Base-by-base conservation (phyloP, 1,140 invertebrate species). In the Drosophila ogumai region DNA sequence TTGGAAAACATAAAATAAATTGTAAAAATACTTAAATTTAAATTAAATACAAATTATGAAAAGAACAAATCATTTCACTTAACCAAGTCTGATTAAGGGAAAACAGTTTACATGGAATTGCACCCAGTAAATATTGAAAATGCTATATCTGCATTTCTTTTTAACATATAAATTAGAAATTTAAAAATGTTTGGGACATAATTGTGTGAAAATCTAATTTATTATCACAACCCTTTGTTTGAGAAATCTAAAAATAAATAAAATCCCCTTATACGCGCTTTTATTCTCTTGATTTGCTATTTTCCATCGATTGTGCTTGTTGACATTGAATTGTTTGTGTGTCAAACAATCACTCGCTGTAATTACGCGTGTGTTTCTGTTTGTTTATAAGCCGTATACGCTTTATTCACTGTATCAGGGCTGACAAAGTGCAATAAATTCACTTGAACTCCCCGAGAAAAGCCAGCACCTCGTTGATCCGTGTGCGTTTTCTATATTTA, bases 381-480 rank as follows among this genome's bases (percentile, higher is more conserved):
- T 44, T 74, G 66, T 50, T 50, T 49, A 38, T 66, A 41, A 55
- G 52, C 34, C 12, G 32, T 55, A 22, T 38, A 38, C 34, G 52
- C 32, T 68, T 67, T 46, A 68, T 55, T 19, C 67, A 60, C 54
- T 60, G 40, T 47, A 40, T 74, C 57, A 74, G 69, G 49, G 71
- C 71, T 74, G 46, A 19, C 71, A 74, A 74, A 74, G 71, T 74
- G 71, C 71, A 74, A 74, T 74, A 74, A 74, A 74, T 74, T 63
- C 71, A 75, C 72, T 75, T 75, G 71, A 75, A 81, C 75, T 66
- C 50, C n/a, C 50, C 52, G 68, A 57, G 68, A 72, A 71, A 72
- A 72, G 68, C 50, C 68, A 72, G 67, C 50, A 71, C 50, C 68
- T 54, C 66, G 34, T 72, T 50, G 69, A 73, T 73, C 69, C 47